Base-by-base conservation (phyloP, 2,888 invertebrate species). In the Tillus elongatus region DNA sequence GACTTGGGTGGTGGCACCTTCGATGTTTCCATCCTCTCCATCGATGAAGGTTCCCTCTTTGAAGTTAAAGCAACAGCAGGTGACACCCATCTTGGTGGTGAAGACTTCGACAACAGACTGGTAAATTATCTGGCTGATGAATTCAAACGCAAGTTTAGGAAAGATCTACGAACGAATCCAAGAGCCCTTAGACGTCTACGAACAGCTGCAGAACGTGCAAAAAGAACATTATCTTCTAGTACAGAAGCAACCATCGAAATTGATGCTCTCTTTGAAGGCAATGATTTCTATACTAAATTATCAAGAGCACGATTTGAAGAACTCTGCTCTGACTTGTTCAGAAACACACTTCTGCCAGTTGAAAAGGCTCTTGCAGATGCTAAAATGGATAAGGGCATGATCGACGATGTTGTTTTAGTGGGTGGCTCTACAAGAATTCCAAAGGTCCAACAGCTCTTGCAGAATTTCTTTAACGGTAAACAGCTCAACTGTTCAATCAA, bases 381-480 rank as follows among this genome's bases (percentile, higher is more conserved):
- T 1, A 84, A 85, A 56, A 65, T 87, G 65, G 84, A 84, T 63
- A 86, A 87, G 57, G 67, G 70, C 24, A 70, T 74, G 44, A 82
- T 87, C 43, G 74, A 86, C 56, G 86, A 87, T 51, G 78, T 88
- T 2, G 86, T 88, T 0, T 68, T 88, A 15, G 87, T 87, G 24
- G 87, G 88, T 9, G 88, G 85, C 13, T 84, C 84, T 1, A 85
- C 81, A 1, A 74, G 84, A 41, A 85, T 86, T 37, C 86, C 85
- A 1, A 85, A 85, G 59, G 76, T 86, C 26, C 85, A 85, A 63
- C 77, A 66, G 41, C 60, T 86, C 45, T 67, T 86, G 15, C 76
- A 82, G 61, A 79, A 79, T 60, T 85, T 77, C 69, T 86, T 86
- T 71, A 74, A 74, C 47, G 82, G 74, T 2, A 63, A 62, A 45